These are phyloP conservation scores for Phortica okadai DNA, from an alignment of 2,888 invertebrate species.

Conservation along the genomic window DNA sequence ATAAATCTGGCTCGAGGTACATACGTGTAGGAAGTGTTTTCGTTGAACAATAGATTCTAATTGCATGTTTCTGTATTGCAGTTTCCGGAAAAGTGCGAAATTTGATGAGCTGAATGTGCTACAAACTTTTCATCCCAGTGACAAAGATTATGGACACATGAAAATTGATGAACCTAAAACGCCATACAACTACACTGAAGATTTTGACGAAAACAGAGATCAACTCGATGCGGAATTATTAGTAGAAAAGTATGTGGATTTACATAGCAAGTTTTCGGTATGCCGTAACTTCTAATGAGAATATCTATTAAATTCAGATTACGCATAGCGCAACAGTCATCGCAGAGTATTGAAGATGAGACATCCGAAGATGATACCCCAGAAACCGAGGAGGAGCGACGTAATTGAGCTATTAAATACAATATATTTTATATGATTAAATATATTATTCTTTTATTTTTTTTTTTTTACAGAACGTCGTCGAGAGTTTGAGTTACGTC, in stretches of 20 bases:
- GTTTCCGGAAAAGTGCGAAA: constrained; percentile 83
- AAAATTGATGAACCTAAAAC: constrained; percentile 99
- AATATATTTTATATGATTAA: not conserved
- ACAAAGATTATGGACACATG: constrained; percentile 99
- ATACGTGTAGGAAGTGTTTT: constrained; percentile 26
- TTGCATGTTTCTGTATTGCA: constrained; percentile 42
- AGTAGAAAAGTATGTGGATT: constrained; percentile 82
- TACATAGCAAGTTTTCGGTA: not conserved
- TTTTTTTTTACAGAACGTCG: constrained; percentile 79
- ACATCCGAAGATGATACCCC: constrained; percentile 80
- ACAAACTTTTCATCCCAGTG: constrained; percentile 97
- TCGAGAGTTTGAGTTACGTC: constrained; percentile 91
- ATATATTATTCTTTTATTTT: not conserved
- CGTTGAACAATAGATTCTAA: constrained; percentile 9
- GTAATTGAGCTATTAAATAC: constrained; percentile 57
- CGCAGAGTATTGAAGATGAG: constrained; percentile 77
- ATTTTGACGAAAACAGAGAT: constrained; percentile 78
- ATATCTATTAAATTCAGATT: constrained; percentile 58
- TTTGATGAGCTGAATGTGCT: constrained; percentile 99
- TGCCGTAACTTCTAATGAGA: not conserved
- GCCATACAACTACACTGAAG: constrained; percentile 84
- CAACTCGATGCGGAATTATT: constrained; percentile 84
- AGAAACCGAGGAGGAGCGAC: constrained; percentile 81
- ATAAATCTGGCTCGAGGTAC: constrained; percentile 79
- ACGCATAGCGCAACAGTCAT: constrained; percentile 73